Evolutionary conservation across 2,888 invertebrate species (phyloP), one percentile per base, ranked within the genome.

Genomic region (Lasioglossum pauxillum): DNA sequence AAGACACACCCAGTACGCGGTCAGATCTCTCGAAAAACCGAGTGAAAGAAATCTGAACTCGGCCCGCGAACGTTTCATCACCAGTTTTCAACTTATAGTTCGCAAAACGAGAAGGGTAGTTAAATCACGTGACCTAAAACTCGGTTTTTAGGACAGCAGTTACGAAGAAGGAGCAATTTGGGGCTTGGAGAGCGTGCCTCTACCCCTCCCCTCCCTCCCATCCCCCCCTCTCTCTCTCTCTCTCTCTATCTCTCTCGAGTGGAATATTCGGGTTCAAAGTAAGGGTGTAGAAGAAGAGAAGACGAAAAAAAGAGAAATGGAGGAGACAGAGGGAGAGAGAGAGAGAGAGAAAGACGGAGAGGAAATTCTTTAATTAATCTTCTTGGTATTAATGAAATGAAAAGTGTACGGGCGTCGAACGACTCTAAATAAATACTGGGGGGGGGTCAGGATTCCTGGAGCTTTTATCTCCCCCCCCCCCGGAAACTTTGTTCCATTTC

Each of bases 71-170:
- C 35, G 67, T 67, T 67, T 8, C 35, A 3, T 8, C 35, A 3
- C 16, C 67, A 67, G 31, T 35, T 67, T 67, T 67, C 67, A 72
- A 72, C 72, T 72, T 72, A 44, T 44, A 44, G 44, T 72, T 14
- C 8, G 41, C 72, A n/a, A 27, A 44, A 72, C 41, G 72, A 72
- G 27, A 44, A 72, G 53, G 23, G 75, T 38, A 49, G 73, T 60
- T 38, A 46, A 86, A 78, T 80, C 84, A 74, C 76, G 74, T 84
- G 81, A 79, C 77, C 79, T 79, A 79, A 67, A 67, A 67, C 67
- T 35, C 31, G 53, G 49, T 83, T 74, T 74, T 64, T 75, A 53
- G 67, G 77, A 76, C 73, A 69, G 78, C 44, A 35, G 67, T 78
- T 78, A 71, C 49, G 60, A 60, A 78, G 19, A 41, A 49, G 64